These are phyloP conservation scores for Latrodectus elegans DNA, from an alignment of 2,888 invertebrate species.

Conservation along the genomic window DNA sequence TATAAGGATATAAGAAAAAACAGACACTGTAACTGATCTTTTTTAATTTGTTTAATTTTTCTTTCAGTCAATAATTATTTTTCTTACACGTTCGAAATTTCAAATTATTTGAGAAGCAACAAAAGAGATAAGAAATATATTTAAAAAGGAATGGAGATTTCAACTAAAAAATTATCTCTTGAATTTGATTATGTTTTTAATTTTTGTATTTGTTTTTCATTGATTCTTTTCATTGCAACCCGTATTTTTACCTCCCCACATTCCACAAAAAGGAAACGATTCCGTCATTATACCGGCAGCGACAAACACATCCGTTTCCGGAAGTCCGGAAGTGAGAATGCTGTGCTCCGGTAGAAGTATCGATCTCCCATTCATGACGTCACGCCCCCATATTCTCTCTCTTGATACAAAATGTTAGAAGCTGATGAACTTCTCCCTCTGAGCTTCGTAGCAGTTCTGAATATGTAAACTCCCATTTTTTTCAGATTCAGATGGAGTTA, in stretches of 20 bases:
- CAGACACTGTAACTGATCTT: too few species aligned
- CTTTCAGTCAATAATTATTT: too few species aligned
- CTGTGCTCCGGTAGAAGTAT: not conserved
- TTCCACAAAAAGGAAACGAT: not conserved
- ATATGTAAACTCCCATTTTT: not conserved
- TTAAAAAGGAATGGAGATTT: too few species aligned
- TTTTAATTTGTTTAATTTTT: too few species aligned
- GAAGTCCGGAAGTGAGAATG: constrained; percentile 16
- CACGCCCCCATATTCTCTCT: not conserved
- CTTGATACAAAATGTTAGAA: not conserved
- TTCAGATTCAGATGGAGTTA: too few species aligned
- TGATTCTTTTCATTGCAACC: not conserved
- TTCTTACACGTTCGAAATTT: too few species aligned
- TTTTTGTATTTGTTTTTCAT: not conserved
- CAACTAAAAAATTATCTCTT: too few species aligned
- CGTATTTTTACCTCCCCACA: not conserved
- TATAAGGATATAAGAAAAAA: too few species aligned
- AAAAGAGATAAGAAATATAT: too few species aligned
- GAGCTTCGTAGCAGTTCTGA: constrained; percentile 11
- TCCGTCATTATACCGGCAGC: constrained; percentile 5
- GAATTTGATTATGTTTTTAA: too few species aligned
- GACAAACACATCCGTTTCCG: constrained; percentile 17
- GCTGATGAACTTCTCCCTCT: not conserved
- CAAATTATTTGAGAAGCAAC: too few species aligned
- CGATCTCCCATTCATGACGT: constrained; percentile 18